Base-by-base conservation (phyloP, 2,888 invertebrate genomes). In the Agrotis clavis region DNA sequence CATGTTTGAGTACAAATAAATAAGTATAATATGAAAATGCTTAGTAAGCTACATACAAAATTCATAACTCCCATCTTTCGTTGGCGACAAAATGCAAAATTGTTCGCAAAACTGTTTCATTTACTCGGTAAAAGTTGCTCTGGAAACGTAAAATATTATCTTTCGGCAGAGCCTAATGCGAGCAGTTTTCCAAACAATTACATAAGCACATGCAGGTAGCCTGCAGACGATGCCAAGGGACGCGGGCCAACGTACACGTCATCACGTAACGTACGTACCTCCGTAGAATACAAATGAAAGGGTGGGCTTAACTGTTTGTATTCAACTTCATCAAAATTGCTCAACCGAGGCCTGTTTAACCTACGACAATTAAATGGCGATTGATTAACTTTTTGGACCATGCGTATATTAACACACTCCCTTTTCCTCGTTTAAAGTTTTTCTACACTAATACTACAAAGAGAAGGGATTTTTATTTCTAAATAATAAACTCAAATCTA, bases 111-210 rank as follows among this genome's bases (percentile, higher is more conserved):
- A 65, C 61, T 67, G 72, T 67, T 77, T 72, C 60, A 72, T 78
- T 60, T 67, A 45, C 66, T 60, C 57, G 45, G 51, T 25, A 73
- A 65, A 73, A 78, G 56, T 73, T 61, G 45, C 45, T 48, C 61
- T 51, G 51, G 25, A 25, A 51, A 67, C 35, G 63, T 66, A 77
- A 65, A 71, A 65, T 73, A 72, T 80, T 57, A 67, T 77, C 63
- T 72, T 66, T 60, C 53, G 50, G 45, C 51, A 30, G 41, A 41
- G 64, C 47, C 67, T 81, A 81, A 80, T 72, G 77, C 69, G 77
- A 63, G 74, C 66, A 76, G 74, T 79, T 83, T 84, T 84, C 84
- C 82, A 82, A 71, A 84, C 82, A 84, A 84, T 79, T 84, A 84
- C 74, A 71, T 73, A 67, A 59, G 75, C 64, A 67, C 66, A 72